Conservation (phyloP, 2,113 vertebrate species). For the Mastomys coucha region DNA sequence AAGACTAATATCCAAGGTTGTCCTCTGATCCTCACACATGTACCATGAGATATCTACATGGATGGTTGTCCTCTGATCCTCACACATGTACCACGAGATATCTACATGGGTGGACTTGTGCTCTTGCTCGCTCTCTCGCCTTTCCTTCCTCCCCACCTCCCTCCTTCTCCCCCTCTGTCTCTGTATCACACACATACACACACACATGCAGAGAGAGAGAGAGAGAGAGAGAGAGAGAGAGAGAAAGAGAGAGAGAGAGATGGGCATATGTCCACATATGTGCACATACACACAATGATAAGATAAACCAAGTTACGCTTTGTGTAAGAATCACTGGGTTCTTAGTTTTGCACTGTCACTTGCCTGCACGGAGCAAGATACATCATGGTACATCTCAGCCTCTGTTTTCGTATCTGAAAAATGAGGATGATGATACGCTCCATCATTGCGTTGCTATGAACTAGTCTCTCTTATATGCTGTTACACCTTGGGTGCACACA, state of each 20-base stretch:
- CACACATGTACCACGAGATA: neutral
- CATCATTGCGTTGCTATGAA: neutral
- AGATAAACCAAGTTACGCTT: neutral
- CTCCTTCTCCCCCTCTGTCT: too few species aligned
- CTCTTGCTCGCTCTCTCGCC: neutral
- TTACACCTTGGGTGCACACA: neutral
- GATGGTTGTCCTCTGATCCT: neutral
- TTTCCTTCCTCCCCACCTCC: too few species aligned
- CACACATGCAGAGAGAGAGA: too few species aligned
- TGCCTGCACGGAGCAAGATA: neutral
- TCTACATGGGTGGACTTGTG: neutral
- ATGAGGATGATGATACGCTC: neutral
- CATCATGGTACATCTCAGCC: neutral
- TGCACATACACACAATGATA: neutral
- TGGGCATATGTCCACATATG: neutral
- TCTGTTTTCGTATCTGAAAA: slow-evolving; percentile 18
- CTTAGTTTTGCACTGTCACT: neutral
- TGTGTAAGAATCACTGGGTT: neutral
- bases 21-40: neutral
- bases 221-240: too few species aligned
- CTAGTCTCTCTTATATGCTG: neutral
- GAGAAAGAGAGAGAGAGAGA: too few species aligned
- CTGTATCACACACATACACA: neutral
- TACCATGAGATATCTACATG: neutral
- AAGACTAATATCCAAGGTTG: neutral